Base-by-base conservation (phyloP, 2,113 vertebrate species). In the Rutilus rutilus region DNA sequence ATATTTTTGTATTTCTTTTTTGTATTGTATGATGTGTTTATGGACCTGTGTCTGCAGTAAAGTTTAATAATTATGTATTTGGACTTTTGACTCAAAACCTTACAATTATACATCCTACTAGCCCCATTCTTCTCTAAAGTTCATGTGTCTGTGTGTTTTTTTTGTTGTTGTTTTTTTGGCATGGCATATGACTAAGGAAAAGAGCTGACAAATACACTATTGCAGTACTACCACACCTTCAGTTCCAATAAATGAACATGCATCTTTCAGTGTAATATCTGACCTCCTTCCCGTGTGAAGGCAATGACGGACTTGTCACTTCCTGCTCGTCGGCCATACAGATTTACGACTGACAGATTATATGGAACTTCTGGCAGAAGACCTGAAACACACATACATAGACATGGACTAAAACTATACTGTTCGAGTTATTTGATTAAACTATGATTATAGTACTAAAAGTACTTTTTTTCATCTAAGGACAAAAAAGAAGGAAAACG, bases 251-350 rank as follows among this genome's bases (percentile, higher is more conserved):
- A 74, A 47, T 47, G 11, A 3, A 12, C 25, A 57, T 30, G 30
- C 30, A 33, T 0, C 1, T 78, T 60, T 60, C n/a, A n/a, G 27
- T 80, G 10, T 17, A 42, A 45, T 23, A 19, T 74, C 86, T 62
- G 6, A 96, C 95, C 93, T 84, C 92, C 93, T 90, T 96, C 90
- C 12, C 87, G 88, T 45, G 94, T 92, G 52, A 95, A 95, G 6
- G 64, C 62, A 5, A 54, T 15, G 33, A 47, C 19, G 0, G 86
- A 91, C 9, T 2, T n/a, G 6, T 59, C 86, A 19, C 36, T 45
- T 25, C 90, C 89, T 0, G 81, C 79, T 2, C 15, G 75, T 10
- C 33, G 76, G 1, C 85, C 83, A 1, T 87, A 87, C 86, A 94
- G 77, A 3, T 54, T 89, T 85, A 50, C 93, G 75, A 95, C 86